Conservation (phyloP, 2,113 vertebrate species). For the Petromus typicus region DNA sequence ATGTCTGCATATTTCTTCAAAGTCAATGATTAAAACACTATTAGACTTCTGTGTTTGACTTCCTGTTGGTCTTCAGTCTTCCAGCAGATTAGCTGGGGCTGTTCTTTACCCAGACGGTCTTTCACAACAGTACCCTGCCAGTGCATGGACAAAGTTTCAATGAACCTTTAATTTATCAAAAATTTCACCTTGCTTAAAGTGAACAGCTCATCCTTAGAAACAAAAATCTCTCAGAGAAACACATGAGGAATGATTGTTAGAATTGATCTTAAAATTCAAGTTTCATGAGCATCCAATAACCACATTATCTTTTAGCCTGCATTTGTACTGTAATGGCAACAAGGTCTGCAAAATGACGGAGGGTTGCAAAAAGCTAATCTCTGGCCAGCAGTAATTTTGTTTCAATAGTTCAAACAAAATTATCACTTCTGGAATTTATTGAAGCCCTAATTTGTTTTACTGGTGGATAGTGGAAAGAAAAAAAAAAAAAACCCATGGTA, state of each 20-base stretch:
- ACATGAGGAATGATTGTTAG: conserved; percentile 15
- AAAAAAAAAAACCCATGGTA: not conserved
- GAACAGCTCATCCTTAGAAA: not conserved
- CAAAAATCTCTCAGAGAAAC: conserved; percentile 10
- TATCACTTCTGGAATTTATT: not conserved
- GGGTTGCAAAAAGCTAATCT: not conserved
- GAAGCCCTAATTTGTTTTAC: not conserved
- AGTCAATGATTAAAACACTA: conserved; percentile 9
- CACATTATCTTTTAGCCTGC: not conserved
- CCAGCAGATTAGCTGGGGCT: not conserved
- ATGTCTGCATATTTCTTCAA: not conserved
- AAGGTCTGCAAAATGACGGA: not conserved
- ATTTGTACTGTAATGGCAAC: not conserved
- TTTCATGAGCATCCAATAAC: not conserved
- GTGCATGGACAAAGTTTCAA: not conserved
- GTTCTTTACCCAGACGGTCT: not conserved
- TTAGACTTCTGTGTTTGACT: not conserved
- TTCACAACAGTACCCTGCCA: not conserved
- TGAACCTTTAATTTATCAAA: not conserved
- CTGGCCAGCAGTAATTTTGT: not conserved
- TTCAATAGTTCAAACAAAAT: conserved; percentile 4
- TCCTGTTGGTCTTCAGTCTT: not conserved
- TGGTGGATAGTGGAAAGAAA: not conserved
- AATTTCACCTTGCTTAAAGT: not conserved
- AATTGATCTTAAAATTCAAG: conserved; percentile 44